Conservation (phyloP, 1,140 invertebrate genomes). For the Limonius californicus region DNA sequence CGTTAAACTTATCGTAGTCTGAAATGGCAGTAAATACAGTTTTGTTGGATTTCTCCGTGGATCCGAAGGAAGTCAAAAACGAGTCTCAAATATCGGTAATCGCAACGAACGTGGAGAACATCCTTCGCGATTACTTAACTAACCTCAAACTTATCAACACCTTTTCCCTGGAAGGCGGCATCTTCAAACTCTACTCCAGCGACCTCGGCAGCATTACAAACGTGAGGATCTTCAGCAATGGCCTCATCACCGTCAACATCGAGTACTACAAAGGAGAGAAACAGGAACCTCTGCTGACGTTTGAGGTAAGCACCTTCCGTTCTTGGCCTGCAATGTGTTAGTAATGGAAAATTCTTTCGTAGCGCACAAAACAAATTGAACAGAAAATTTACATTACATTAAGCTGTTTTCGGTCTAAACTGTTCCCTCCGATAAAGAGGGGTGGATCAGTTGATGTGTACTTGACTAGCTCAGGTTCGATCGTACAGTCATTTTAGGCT, state of each 20-base stretch:
- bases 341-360: slow-evolving; percentile 19
- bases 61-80: slow-evolving; percentile 61
- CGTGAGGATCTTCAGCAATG: slow-evolving; percentile 66
- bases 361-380: slow-evolving; percentile 67
- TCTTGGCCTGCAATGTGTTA: not conserved
- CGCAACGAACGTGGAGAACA: slow-evolving; percentile 61
- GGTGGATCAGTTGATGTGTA: slow-evolving; percentile 80
- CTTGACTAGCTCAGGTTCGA: slow-evolving; percentile 78
- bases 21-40: slow-evolving; percentile 78
- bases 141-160: slow-evolving; percentile 59
- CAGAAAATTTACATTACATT: slow-evolving; percentile 65
- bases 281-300: slow-evolving; percentile 64
- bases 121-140: slow-evolving; percentile 64
- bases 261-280: slow-evolving; percentile 74
- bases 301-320: slow-evolving; percentile 59
- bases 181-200: slow-evolving; percentile 63
- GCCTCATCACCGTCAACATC: slow-evolving; percentile 72
- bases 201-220: slow-evolving; percentile 65
- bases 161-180: slow-evolving; percentile 58
- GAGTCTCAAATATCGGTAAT: slow-evolving; percentile 61
- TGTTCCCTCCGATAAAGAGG: slow-evolving; percentile 77
- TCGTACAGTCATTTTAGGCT: not conserved
- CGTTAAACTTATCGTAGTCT: too few species aligned
- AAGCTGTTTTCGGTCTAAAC: slow-evolving; percentile 71
- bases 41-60: slow-evolving; percentile 74